Base-by-base conservation (phyloP, 2,797 vertebrate species). In the Taeniopygia guttata region DNA sequence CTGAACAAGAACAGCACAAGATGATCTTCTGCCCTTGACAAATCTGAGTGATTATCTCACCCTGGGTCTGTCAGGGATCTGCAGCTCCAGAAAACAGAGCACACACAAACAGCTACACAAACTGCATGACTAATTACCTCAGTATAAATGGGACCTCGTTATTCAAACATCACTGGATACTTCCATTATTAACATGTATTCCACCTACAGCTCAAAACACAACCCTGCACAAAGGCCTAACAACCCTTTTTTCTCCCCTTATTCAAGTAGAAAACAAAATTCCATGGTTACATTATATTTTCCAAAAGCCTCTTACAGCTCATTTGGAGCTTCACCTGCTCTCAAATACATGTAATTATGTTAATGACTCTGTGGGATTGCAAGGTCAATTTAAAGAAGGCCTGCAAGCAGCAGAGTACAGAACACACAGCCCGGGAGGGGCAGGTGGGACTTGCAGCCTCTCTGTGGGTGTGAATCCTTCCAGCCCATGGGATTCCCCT, bases 381-480 rank as follows among this genome's bases (percentile, higher is more conserved):
- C n/a, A 48, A 89, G 55, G 88, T 78, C 79, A 63, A n/a, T 68
- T 29, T 22, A 48, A 66, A 51, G 7, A 59, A 66, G 58, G 62
- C 17, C 56, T 58, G 62, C 51, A 7, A 3, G n/a, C 2, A 52
- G 67, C 87, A 69, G 26, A 43, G 68, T 55, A 60, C 10, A 29
- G 7, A 27, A 56, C 7, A 23, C 34, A n/a, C 29, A 20, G 30
- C 8, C 13, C 7, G 7, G 6, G 32, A 56, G 40, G 5, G 42
- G 66, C 46, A 23, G 30, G 34, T 1, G 38, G 46, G 20, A 67
- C 34, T 3, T 5, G 10, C 32, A 43, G 80, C 49, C 32, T 40
- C 43, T 11, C 0, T 1, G 0, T 0, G 55, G 19, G 32, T 1
- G 0, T 0, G 27, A n/a, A 8, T 46, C 58, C 77, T 60, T 36